Evolutionary conservation across 2,797 vertebrate species (phyloP).

Genomic region (Ciconia nigra): DNA sequence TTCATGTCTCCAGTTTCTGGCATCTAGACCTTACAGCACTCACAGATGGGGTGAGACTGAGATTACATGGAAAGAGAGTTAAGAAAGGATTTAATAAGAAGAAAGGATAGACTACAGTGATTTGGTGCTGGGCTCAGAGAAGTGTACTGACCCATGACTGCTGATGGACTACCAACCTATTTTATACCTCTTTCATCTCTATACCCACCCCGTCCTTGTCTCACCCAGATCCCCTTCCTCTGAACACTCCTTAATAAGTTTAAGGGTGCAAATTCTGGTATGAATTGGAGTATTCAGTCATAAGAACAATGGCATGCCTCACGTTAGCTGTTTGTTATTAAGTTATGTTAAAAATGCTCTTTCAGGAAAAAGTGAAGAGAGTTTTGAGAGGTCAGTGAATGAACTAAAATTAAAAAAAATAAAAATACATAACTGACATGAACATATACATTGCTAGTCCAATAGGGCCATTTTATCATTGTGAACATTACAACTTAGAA

Average conservation of each 20-base stretch:
- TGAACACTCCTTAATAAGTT: background rate
- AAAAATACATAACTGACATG: background rate
- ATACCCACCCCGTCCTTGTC: accelerated
- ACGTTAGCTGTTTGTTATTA: background rate
- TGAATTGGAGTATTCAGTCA: background rate
- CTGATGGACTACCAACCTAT: background rate
- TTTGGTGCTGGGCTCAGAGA: background rate
- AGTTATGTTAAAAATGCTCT: background rate
- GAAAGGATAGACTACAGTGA: background rate
- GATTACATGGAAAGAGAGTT: background rate
- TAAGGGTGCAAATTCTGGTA: background rate
- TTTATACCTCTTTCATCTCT: background rate
- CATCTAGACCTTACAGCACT: background rate
- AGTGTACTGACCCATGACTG: background rate
- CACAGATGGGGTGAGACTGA: background rate
- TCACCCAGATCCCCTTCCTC: accelerated
- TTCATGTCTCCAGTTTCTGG: background rate
- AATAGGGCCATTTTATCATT: background rate
- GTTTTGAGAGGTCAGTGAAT: background rate
- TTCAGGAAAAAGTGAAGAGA: background rate
- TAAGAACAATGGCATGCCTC: background rate
- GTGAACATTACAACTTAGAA: background rate
- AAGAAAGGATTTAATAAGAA: background rate
- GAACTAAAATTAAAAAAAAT: background rate
- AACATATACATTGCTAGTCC: background rate